phyloP scores from a whole-genome alignment of 2,888 invertebrate species.

The Argyresthia albistria region DNA sequence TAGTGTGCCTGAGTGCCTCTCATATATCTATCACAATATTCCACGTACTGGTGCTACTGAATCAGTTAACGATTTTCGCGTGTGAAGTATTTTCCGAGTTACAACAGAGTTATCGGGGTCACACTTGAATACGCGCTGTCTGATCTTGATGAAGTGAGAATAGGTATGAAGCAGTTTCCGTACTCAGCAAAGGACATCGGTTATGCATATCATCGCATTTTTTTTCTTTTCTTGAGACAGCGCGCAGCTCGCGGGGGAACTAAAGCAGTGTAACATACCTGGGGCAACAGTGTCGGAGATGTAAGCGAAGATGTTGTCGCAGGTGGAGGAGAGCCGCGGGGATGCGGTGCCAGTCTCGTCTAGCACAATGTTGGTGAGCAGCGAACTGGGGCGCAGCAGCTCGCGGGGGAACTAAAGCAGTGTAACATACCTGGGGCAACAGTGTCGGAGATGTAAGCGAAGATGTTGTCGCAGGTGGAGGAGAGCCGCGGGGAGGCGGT shows the following conservation, averaged over 20 bases:
- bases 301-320: conserved; percentile 85
- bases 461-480: conserved; percentile 80
- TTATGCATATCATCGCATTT: too few species aligned
- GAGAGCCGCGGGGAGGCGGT: conserved; percentile 37
- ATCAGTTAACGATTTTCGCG: neutral
- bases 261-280: too few species aligned
- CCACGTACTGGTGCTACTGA: neutral
- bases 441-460: conserved; percentile 86
- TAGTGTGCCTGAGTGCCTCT: too few species aligned
- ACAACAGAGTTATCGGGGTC: too few species aligned
- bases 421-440: conserved; percentile 88
- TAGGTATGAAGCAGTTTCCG: too few species aligned
- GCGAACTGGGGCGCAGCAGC: conserved; percentile 80
- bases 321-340: conserved; percentile 60
- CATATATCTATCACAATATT: too few species aligned
- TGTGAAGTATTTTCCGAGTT: neutral
- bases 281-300: conserved; percentile 88
- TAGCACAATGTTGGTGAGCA: conserved; percentile 84
- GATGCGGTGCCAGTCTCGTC: conserved; percentile 77
- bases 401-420: too few species aligned
- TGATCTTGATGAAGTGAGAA: too few species aligned
- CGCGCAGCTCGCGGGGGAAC: too few species aligned
- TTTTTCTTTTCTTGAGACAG: too few species aligned
- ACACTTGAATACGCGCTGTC: too few species aligned
- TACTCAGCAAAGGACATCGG: too few species aligned